These are phyloP conservation scores for Rhinichthys klamathensis DNA, from an alignment of 2,113 vertebrate genomes.

Conservation along the genomic window DNA sequence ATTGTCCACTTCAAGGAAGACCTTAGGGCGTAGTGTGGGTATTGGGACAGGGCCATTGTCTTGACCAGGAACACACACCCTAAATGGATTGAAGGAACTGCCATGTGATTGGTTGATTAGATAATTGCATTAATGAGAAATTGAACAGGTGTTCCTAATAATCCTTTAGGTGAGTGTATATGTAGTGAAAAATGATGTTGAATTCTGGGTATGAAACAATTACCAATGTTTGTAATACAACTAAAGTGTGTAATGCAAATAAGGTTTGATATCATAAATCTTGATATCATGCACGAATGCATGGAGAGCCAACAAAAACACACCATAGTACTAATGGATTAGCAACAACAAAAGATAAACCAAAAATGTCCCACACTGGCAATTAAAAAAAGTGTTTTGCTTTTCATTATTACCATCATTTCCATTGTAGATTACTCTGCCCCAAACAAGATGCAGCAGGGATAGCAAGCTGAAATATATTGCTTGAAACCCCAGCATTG, in stretches of 20 bases:
- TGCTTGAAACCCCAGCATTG: constrained; percentile 50
- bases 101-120: too few species aligned
- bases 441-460: constrained; percentile 59
- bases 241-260: not conserved
- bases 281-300: not conserved
- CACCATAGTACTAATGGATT: not conserved
- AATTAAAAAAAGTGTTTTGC: not conserved
- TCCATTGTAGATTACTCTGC: constrained; percentile 52
- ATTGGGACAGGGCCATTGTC: too few species aligned
- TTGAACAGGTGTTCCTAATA: too few species aligned
- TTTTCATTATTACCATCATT: constrained; percentile 58
- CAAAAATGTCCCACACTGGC: not conserved
- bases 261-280: not conserved
- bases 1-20: too few species aligned
- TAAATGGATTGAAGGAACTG: too few species aligned
- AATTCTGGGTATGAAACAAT: not conserved
- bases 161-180: too few species aligned
- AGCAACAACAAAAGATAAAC: not conserved
- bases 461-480: constrained; percentile 55
- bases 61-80: too few species aligned
- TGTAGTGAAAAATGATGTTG: not conserved
- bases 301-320: not conserved
- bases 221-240: not conserved
- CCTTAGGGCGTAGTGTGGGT: too few species aligned
- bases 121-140: too few species aligned